Percentiles rank a stretch among this genome's conserved stretches.
Conservation (phyloP, 2,113 vertebrate genomes). For the Glaucomys volans region DNA sequence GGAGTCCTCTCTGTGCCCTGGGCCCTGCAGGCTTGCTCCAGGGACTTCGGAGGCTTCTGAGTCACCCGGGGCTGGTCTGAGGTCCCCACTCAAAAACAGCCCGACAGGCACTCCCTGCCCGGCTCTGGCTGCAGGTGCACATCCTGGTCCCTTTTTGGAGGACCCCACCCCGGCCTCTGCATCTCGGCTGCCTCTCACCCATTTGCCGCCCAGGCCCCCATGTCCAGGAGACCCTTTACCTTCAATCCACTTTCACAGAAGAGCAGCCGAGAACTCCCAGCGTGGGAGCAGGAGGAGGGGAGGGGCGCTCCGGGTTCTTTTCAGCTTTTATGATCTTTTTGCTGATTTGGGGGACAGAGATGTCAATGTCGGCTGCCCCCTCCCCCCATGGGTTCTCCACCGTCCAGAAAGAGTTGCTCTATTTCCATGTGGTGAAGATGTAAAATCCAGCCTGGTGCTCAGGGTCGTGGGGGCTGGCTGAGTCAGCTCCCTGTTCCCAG, state of each 20-base stretch:
- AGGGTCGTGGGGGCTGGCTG: fast-evolving
- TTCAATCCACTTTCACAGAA: neutral
- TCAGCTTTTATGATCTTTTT: neutral
- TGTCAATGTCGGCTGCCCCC: neutral
- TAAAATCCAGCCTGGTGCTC: neutral
- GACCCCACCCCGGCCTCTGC: neutral
- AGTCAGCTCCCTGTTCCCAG: neutral
- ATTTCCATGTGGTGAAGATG: neutral
- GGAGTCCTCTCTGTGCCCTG: no score
- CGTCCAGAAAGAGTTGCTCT: neutral
- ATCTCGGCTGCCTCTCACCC: fast-evolving
- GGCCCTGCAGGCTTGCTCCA: neutral
- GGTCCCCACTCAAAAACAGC: fast-evolving
- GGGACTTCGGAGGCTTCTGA: neutral
- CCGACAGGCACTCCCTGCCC: fast-evolving
- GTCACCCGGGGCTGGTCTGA: neutral
- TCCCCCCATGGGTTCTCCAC: no score
- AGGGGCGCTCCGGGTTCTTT: neutral
- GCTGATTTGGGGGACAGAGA: neutral
- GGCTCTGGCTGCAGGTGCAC: fast-evolving
- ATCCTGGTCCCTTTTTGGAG: neutral
- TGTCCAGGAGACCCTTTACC: neutral
- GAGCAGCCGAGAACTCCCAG: neutral
- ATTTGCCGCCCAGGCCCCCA: neutral
- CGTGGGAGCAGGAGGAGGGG: neutral